These are phyloP conservation scores for Nothobranchius furzeri DNA, from an alignment of 2,113 vertebrate genomes.

Conservation along the genomic window DNA sequence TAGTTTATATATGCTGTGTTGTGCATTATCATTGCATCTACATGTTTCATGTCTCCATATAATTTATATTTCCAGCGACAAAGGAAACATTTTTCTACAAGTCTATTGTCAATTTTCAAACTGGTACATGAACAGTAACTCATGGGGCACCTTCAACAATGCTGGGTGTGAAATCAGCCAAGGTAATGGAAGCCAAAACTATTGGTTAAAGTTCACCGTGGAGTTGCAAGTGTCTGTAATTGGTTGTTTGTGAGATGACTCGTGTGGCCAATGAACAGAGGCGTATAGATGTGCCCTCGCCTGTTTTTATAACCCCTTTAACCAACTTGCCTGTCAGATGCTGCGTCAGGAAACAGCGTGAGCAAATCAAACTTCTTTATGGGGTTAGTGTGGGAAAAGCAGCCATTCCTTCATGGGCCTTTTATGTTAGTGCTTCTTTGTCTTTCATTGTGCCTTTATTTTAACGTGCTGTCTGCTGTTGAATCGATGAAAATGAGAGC, in stretches of 20 bases:
- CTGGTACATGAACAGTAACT: no score
- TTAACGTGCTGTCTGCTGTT: slow-evolving; percentile 6
- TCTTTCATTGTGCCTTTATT: slow-evolving; percentile 2
- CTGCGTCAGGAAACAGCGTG: background rate
- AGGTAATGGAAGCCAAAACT: background rate
- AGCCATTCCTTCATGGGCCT: background rate
- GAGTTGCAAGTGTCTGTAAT: background rate
- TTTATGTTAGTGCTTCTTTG: slow-evolving; percentile 18
- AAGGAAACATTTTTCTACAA: no score
- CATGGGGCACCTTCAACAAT: no score
- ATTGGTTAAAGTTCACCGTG: background rate
- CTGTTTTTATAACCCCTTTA: background rate
- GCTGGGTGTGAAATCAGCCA: background rate
- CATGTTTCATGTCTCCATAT: no score
- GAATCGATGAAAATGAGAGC: background rate
- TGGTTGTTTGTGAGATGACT: slow-evolving; percentile 12
- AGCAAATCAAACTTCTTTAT: slow-evolving; percentile 7
- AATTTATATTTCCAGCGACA: no score
- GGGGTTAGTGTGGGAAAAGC: slow-evolving; percentile 9
- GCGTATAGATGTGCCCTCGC: background rate
- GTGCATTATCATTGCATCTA: no score
- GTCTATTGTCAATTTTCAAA: no score
- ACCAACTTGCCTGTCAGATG: background rate
- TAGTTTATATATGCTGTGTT: no score
- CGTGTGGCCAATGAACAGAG: slow-evolving; percentile 15